Base-by-base conservation (phyloP, 2,797 vertebrate species). In the Eulemur rubriventer region DNA sequence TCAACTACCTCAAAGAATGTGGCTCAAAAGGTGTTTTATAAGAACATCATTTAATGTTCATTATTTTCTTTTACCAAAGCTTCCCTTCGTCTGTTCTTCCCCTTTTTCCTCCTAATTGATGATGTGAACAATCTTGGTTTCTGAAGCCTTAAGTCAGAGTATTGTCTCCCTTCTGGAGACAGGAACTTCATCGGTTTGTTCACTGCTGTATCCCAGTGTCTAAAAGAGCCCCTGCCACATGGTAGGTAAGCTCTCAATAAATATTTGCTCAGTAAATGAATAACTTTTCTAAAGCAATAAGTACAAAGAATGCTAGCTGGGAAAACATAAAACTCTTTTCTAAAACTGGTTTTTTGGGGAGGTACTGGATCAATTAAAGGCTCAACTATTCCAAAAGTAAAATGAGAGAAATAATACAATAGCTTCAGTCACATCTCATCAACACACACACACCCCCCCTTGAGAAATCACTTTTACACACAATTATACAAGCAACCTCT, bases 261-360 rank as follows among this genome's bases (percentile, higher is more conserved):
- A 94, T 84, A 97, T 82, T 78, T 81, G 86, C 81, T 94, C 38
- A 46, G 92, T 96, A 73, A 94, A 88, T 92, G 55, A 96, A 26
- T 81, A 90, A 92, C 81, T 92, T 73, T 81, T 50, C 91, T 82
- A 94, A 82, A 91, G 48, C 48, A 41, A 4, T 84, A 72, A 84
- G 52, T 6, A 95, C 43, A 79, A 90, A 78, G 20, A 75, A 50
- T 16, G 72, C 57, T 46, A 73, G 48, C 57, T 18, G 14, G 43
- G n/a, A 90, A 88, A 92, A 24, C 69, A 80, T 12, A 59, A 84
- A 92, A 89, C 35, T 4, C 38, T 80, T 59, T 67, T 69, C 46
- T 48, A 22, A n/a, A 69, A 38, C 26, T 10, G 57, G 41, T 55
- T 26, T 78, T 48, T 57, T 11, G 4, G 35, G 35, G 63, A 91